A percentile compares a stretch with the other conserved stretches of the same genome.
phyloP scores from a whole-genome alignment of 2,797 vertebrate species.

The Molossus alvarezi region DNA sequence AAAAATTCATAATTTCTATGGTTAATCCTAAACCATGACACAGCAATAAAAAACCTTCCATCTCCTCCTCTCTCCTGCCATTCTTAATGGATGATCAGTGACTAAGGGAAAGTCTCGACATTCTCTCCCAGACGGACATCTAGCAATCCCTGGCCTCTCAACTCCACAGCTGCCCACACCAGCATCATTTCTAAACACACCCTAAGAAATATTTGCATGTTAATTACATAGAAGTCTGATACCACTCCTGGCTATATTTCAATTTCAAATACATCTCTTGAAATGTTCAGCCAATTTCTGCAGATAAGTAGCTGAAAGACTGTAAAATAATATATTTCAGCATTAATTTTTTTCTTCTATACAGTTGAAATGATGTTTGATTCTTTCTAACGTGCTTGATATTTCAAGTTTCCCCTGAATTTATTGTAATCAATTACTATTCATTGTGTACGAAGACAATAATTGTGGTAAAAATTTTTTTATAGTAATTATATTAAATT shows the following conservation, averaged over 20 bases:
- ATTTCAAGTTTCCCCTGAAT: neutral
- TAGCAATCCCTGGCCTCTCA: neutral
- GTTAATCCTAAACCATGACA: neutral
- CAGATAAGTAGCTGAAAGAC: neutral
- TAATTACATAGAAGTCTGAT: slow-evolving; percentile 6
- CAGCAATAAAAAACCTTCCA: neutral
- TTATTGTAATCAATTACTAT: slow-evolving; percentile 43
- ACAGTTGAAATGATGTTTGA: neutral
- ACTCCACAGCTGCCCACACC: neutral
- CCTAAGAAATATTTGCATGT: neutral
- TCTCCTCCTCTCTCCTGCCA: neutral
- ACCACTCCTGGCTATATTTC: neutral
- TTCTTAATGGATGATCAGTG: neutral
- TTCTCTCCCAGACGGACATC: neutral
- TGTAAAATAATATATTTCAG: neutral
- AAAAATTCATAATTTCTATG: neutral
- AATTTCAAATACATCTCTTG: neutral
- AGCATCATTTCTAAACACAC: neutral
- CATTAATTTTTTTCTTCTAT: neutral
- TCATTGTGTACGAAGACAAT: neutral
- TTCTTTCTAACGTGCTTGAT: neutral
- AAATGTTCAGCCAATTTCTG: slow-evolving; percentile 9
- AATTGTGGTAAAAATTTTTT: neutral
- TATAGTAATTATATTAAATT: slow-evolving; percentile 23
- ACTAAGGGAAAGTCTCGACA: neutral